These are phyloP conservation scores for Standfussiana lucernea DNA, from an alignment of 2,888 invertebrate genomes.

Conservation along the genomic window DNA sequence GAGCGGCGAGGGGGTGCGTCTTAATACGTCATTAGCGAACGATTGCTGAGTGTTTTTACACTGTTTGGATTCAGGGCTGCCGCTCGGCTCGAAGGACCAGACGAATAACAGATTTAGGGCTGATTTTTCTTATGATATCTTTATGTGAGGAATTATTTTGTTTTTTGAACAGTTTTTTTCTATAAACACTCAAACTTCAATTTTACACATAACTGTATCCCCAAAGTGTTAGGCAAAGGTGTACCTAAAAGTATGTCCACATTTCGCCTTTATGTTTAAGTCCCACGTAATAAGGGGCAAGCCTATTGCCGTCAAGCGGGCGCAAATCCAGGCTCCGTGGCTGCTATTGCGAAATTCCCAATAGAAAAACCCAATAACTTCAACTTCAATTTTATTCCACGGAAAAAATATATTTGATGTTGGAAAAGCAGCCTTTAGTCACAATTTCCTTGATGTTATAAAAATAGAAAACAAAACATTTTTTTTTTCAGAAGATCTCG, in stretches of 20 bases:
- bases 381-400: background rate
- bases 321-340: too few relatives aligned
- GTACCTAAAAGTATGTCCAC: too few relatives aligned
- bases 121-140: background rate
- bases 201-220: too few relatives aligned
- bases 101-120: background rate
- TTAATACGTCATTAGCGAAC: conserved; percentile 81
- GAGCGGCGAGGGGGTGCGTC: conserved; percentile 57
- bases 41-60: conserved; percentile 75
- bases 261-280: too few relatives aligned
- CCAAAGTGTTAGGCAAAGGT: too few relatives aligned
- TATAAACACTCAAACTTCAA: background rate
- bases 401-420: background rate
- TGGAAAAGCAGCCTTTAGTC: background rate
- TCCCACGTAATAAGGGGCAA: too few relatives aligned
- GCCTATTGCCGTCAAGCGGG: too few relatives aligned
- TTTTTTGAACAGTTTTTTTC: background rate
- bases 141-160: background rate
- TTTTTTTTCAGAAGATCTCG: background rate
- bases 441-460: background rate
- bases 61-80: conserved; percentile 72
- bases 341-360: too few relatives aligned
- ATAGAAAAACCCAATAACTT: too few relatives aligned
- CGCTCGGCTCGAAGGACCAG: background rate
- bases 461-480: background rate